Evolutionary conservation across 2,113 vertebrate genomes (phyloP).

Genomic region (Corythornis madagascariensis): DNA sequence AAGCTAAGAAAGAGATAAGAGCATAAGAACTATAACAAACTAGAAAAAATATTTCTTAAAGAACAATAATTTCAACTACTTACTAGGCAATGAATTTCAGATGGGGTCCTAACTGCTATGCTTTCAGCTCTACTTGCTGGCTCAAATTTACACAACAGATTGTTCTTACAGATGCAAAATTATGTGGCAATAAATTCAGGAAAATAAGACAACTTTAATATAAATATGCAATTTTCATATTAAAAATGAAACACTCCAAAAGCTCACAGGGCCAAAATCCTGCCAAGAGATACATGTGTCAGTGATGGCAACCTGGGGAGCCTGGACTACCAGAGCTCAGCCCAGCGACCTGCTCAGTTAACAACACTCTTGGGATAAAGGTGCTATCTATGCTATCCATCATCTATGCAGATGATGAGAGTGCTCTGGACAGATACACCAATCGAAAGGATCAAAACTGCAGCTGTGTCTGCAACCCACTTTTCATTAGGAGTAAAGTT

Average conservation of each 20-base stretch:
- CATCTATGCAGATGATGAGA: not conserved
- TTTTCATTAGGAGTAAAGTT: not conserved
- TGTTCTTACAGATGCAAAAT: slow-evolving; percentile 14
- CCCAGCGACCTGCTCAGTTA: not conserved
- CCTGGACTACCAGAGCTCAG: not conserved
- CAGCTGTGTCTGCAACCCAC: not conserved
- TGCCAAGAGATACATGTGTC: not conserved
- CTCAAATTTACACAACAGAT: slow-evolving; percentile 51
- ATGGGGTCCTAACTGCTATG: not conserved
- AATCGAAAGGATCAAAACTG: not conserved
- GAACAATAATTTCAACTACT: not conserved
- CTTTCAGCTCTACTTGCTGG: not conserved
- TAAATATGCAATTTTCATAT: not conserved
- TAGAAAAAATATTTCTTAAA: not conserved
- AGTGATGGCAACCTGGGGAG: not conserved
- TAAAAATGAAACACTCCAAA: not conserved
- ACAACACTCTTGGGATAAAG: not conserved
- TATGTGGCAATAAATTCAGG: not conserved
- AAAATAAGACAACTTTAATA: slow-evolving; percentile 7
- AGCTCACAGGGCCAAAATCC: not conserved
- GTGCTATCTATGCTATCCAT: not conserved
- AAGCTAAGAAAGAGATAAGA: not conserved
- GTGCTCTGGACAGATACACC: not conserved
- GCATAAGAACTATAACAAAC: not conserved
- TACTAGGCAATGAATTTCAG: not conserved